Evolutionary conservation across 2,888 invertebrate species (phyloP).

Genomic region (Lydus trimaculatus): DNA sequence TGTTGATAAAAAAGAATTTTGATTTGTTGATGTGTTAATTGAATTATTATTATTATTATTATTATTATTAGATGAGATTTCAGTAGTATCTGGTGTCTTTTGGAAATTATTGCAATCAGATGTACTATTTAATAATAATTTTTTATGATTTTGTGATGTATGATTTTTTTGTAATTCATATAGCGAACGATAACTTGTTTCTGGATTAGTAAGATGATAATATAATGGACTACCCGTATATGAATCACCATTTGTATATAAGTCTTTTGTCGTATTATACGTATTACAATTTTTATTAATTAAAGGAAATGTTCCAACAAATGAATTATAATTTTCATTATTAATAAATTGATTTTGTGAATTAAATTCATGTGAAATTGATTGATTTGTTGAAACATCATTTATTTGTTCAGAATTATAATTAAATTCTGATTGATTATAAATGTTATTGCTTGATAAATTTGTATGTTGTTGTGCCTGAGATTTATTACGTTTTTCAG

Average conservation of each 20-base stretch:
- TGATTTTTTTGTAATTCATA: background rate
- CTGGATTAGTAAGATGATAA: background rate
- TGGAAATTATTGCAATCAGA: background rate
- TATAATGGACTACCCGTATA: background rate
- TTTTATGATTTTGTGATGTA: background rate
- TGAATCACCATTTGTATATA: background rate
- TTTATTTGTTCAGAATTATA: background rate
- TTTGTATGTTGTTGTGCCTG: conserved; percentile 12
- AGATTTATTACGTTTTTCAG: conserved; percentile 47
- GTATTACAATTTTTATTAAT: background rate
- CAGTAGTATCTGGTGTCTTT: background rate
- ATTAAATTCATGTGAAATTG: background rate
- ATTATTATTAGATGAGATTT: too few species aligned
- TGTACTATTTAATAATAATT: background rate
- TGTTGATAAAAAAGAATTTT: background rate
- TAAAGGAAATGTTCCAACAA: background rate
- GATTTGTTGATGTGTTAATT: background rate
- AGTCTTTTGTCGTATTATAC: background rate
- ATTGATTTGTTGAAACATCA: background rate
- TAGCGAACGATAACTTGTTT: background rate
- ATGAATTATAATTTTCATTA: background rate
- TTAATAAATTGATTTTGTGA: too few species aligned
- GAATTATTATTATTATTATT: too few species aligned
- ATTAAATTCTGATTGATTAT: background rate
- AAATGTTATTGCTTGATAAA: conserved; percentile 27